These are phyloP conservation scores for Belonocnema kinseyi DNA, from an alignment of 1,140 invertebrate species.

Conservation along the genomic window DNA sequence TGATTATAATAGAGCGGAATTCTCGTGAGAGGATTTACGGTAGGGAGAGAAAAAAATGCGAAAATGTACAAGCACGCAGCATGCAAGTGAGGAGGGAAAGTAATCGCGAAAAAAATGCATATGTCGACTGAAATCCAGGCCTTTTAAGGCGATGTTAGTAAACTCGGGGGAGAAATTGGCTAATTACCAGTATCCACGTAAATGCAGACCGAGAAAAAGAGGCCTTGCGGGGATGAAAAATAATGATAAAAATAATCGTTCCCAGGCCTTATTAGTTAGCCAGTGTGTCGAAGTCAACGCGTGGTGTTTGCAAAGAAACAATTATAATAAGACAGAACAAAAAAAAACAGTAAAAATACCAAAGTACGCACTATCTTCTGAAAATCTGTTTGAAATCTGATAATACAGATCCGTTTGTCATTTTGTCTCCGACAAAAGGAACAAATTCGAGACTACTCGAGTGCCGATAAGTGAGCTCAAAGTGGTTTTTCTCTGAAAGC, in stretches of 20 bases:
- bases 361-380: slow-evolving; percentile 23
- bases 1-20: slow-evolving; percentile 18
- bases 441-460: not conserved
- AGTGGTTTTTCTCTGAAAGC: not conserved
- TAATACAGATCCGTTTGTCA: not conserved
- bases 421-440: not conserved
- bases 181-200: slow-evolving; percentile 16
- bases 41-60: slow-evolving; percentile 36
- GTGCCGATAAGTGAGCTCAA: not conserved
- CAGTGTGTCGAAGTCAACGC: slow-evolving; percentile 31
- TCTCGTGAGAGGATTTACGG: slow-evolving; percentile 13
- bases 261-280: slow-evolving; percentile 21
- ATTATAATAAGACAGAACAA: not conserved
- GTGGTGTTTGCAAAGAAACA: slow-evolving; percentile 26
- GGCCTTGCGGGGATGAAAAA: slow-evolving; percentile 1
- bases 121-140: slow-evolving; percentile 51
- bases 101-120: slow-evolving; percentile 50
- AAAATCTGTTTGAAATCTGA: not conserved
- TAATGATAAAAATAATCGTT: not conserved
- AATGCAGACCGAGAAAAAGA: not conserved
- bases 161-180: slow-evolving; percentile 26
- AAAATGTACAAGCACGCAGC: slow-evolving; percentile 42
- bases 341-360: slow-evolving; percentile 29
- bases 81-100: slow-evolving; percentile 37
- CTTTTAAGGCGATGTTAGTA: slow-evolving; percentile 8